Base-by-base conservation (phyloP, 1,140 invertebrate species). In the Pseudomyrmex pallidus region DNA sequence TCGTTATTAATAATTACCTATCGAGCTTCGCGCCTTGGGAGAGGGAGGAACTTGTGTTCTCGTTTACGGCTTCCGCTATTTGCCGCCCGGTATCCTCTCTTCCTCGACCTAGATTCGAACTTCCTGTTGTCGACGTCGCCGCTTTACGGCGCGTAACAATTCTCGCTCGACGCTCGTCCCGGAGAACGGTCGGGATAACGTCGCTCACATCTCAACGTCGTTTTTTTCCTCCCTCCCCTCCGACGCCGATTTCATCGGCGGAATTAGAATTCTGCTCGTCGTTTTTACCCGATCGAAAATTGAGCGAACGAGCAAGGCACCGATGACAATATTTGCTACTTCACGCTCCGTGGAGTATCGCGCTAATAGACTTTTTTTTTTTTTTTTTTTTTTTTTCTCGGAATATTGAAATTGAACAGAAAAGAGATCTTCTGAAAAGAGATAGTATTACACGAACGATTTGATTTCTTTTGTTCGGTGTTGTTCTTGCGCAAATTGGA, bases 141-240 rank as follows among this genome's bases (percentile, higher is more conserved):
- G 54, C 66, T 46, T 8, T 52, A 68, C 10, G 52, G 35, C 17
- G 8, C n/a, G 35, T 13, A 22, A 54, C 67, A 56, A 70, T 70
- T 25, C 20, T 35, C 15, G n/a, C 20, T 63, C 12, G 13, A 62
- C 17, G 72, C 46, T 63, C 17, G 15, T 74, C 15, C 70, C 20
- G 54, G 50, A 46, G 50, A 46, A 59, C 10, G 56, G 8, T 59
- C 2, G 44, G 64, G 13, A 17, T 22, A 44, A 48, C 15, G 8
- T 77, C 44, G 54, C 8, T 72, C 59, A 82, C 63, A 57, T 86
- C 17, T 66, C 74, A 68, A 82, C 82, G 48, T 35, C 5, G 52
- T 66, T 63, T 78, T 78, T 25, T n/a, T 35, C 35, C 2, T 0
- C 1, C 35, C 35, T 0, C 35, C 4, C 35, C 35, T 54, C 17